Conservation (phyloP, 2,113 vertebrate genomes). For the Mormyrus lacerda region DNA sequence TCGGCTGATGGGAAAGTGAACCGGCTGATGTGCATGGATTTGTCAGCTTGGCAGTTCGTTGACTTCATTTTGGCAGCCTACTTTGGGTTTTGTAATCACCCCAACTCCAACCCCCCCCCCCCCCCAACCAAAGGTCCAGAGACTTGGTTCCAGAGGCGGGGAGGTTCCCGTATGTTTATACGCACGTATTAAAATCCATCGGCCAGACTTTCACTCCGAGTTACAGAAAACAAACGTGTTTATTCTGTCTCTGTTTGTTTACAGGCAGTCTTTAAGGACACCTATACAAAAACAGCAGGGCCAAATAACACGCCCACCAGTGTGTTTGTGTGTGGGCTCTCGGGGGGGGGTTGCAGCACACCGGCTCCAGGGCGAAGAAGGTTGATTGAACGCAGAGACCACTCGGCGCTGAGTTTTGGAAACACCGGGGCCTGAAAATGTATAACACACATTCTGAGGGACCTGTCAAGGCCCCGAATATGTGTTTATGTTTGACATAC, state of each 20-base stretch:
- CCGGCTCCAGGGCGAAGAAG: background rate
- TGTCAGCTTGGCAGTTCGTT: background rate
- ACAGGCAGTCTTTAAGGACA: background rate
- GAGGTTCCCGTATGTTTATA: background rate
- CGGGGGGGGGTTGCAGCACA: background rate
- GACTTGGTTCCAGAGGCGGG: background rate
- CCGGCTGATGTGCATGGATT: background rate
- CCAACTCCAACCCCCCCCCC: background rate
- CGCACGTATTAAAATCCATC: background rate
- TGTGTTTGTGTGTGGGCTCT: background rate
- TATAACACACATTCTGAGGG: background rate
- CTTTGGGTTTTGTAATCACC: background rate
- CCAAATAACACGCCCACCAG: background rate
- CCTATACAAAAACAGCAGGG: conserved; percentile 9
- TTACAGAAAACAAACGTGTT: conserved; percentile 17
- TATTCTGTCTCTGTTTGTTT: conserved; percentile 13
- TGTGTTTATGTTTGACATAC: background rate
- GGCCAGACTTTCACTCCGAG: background rate
- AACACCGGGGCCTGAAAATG: background rate
- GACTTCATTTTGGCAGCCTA: background rate
- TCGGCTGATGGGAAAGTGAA: background rate
- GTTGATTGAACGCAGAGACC: conserved; percentile 11
- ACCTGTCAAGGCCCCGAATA: background rate
- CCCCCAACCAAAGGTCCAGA: background rate
- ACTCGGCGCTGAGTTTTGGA: background rate